phyloP scores from a whole-genome alignment of 2,888 invertebrate species.

The Apoda limacodes region DNA sequence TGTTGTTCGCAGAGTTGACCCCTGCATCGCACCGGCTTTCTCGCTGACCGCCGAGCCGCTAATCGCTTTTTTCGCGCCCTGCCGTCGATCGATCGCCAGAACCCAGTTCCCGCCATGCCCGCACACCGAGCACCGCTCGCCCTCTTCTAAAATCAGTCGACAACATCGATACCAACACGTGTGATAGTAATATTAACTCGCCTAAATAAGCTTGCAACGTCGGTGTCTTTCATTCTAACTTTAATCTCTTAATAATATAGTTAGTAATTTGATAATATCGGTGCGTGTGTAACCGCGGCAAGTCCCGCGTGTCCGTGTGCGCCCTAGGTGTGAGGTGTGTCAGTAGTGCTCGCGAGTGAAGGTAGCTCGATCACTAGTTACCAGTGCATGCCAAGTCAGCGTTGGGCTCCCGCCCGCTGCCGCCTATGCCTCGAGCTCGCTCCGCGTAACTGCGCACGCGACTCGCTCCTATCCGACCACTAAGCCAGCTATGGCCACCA shows the following conservation, averaged over 20 bases:
- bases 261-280: conserved; percentile 33
- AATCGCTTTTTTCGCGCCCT: conserved; percentile 67
- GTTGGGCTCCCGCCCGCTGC: conserved; percentile 52
- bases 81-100: conserved; percentile 59
- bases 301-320: conserved; percentile 33
- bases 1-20: conserved; percentile 71
- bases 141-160: conserved; percentile 64
- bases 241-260: conserved; percentile 58
- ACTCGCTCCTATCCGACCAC: conserved; percentile 36
- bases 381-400: conserved; percentile 55
- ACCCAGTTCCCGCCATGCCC: conserved; percentile 56
- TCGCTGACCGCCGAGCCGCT: conserved; percentile 69
- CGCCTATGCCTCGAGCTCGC: conserved; percentile 65
- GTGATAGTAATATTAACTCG: conserved; percentile 66
- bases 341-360: conserved; percentile 47
- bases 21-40: conserved; percentile 67
- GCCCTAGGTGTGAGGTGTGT: conserved; percentile 37
- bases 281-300: conserved; percentile 34
- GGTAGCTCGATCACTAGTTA: conserved; percentile 36
- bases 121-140: conserved; percentile 66
- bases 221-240: conserved; percentile 66
- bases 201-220: conserved; percentile 67
- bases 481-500: conserved; percentile 77
- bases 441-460: conserved; percentile 56
- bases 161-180: conserved; percentile 67